Evolutionary conservation across 2,797 vertebrate genomes (phyloP).

Genomic region (Jordanella pulchra): DNA sequence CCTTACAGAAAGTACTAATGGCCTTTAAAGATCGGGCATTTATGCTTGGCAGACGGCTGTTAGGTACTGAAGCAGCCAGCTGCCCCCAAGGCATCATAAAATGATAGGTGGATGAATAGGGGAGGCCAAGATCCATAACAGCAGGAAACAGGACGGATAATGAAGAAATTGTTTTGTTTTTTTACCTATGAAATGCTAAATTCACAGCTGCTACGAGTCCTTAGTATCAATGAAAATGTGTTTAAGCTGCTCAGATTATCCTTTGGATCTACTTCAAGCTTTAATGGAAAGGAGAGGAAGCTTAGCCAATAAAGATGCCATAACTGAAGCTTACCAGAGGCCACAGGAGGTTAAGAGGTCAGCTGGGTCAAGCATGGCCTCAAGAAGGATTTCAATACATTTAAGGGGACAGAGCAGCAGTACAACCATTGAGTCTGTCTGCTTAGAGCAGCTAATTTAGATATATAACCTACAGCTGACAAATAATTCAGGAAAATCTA

Average conservation of each 20-base stretch:
- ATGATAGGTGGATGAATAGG: constrained; percentile 58
- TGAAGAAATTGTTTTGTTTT: constrained; percentile 10
- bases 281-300: neutral
- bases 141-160: constrained; percentile 23
- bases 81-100: constrained; percentile 58
- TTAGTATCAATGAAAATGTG: neutral
- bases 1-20: constrained; percentile 21
- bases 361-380: constrained; percentile 50
- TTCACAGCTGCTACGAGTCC: neutral
- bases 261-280: neutral
- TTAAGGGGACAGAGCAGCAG: constrained; percentile 15
- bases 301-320: constrained; percentile 9
- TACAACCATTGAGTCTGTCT: constrained; percentile 22
- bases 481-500: constrained; percentile 15
- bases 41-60: constrained; percentile 57
- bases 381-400: constrained; percentile 38
- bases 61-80: constrained; percentile 58
- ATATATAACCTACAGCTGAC: constrained; percentile 36
- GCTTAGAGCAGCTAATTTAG: constrained; percentile 30
- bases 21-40: constrained; percentile 37
- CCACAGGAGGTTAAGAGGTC: constrained; percentile 40
- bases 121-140: constrained; percentile 50
- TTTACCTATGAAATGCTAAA: neutral
- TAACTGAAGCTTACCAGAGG: constrained; percentile 20
- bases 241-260: neutral